Conservation (phyloP, 2,888 invertebrate species). For the Allolobophora icterica region DNA sequence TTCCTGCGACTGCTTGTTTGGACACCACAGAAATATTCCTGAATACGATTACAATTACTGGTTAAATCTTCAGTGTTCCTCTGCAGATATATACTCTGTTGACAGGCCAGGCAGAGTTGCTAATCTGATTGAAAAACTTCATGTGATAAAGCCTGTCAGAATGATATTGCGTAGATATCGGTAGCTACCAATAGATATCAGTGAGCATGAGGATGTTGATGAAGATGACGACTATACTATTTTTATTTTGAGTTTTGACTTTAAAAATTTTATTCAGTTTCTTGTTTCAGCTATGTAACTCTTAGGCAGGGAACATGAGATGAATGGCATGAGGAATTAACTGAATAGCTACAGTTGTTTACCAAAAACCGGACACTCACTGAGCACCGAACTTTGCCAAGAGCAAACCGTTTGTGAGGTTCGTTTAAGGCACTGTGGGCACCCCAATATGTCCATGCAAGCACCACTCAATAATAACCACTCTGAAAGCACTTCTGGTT, state of each 20-base stretch:
- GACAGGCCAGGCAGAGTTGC: not conserved
- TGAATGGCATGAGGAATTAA: not conserved
- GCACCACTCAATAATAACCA: too few species aligned
- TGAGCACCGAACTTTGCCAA: too few species aligned
- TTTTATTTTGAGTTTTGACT: not conserved
- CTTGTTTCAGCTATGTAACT: not conserved
- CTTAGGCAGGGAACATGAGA: not conserved
- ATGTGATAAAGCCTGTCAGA: not conserved
- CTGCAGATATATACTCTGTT: not conserved
- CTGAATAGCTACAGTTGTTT: not conserved
- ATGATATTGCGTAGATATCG: not conserved
- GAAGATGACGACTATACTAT: not conserved
- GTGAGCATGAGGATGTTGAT: not conserved
- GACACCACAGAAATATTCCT: too few species aligned
- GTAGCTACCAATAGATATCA: too few species aligned
- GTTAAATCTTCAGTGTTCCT: not conserved
- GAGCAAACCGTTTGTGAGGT: too few species aligned
- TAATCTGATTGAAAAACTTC: not conserved
- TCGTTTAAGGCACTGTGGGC: too few species aligned
- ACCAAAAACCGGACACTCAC: not conserved
- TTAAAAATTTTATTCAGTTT: not conserved
- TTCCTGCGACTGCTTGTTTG: too few species aligned
- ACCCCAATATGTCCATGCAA: too few species aligned
- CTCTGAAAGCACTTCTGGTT: too few species aligned
- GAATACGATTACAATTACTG: too few species aligned